Evolutionary conservation across 2,888 invertebrate species (phyloP), one percentile per base, ranked within the genome.

Genomic region (Agonopterix heracliana): DNA sequence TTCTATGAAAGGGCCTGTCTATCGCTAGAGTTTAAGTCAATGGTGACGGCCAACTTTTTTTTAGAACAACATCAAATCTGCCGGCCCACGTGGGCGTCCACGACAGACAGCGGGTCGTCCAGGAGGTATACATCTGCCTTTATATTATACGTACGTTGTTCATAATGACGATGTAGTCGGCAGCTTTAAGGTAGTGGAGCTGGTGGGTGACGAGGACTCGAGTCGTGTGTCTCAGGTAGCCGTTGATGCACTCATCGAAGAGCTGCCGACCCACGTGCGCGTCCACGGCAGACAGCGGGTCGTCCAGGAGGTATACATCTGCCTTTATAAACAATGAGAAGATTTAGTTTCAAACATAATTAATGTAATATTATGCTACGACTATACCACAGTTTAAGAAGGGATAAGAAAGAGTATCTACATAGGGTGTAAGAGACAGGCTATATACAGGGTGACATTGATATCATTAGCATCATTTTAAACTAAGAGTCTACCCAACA

Each of bases 131-230:
- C 89, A 61, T 96, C 95, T 1, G 95, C 94, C 89, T 89, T 46
- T 38, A 38, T 14, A 13, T 38, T 3, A 41, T 42, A 59, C 74
- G 56, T 61, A 87, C 87, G 54, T 82, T 75, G 61, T 88, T 83
- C 90, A 91, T 89, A 58, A 92, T 88, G 49, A 92, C 71, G 58
- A 92, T 91, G 67, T 87, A 89, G 70, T 81, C 89, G 38, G 79
- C 87, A 14, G 74, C 89, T 68, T 83, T 85, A 52, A 81, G 88
- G 77, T 81, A 87, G 66, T 96, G 96, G n/a, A 96, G 90, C 74
- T 96, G 96, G 80, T 97, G 96, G 0, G 96, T 97, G 54, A 96
- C 94, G 26, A 97, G 90, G 52, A 97, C 90, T 43, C 94, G 89
- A 0, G 94, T 94, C 71, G 94, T 94, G 57, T 92, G 89, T 4